Base-by-base conservation (phyloP, 1,140 invertebrate species). In the Drosophila ananassae region DNA sequence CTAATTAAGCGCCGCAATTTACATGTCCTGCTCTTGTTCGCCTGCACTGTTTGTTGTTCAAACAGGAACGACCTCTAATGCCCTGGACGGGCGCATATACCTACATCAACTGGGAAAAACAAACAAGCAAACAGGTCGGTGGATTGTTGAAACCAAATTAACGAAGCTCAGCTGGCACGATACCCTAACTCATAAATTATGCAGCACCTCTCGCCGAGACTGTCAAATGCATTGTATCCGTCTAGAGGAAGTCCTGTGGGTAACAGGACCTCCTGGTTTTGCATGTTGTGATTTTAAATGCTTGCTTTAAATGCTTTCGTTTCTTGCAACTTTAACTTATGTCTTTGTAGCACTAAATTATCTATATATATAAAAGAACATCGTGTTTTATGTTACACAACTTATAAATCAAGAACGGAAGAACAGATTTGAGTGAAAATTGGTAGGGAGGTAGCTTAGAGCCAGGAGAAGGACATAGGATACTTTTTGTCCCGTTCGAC, bases 201-300 rank as follows among this genome's bases (percentile, higher is more conserved):
- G 64, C 44, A 71, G 63, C 67, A 69, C 64, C 66, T 69, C 41
- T 68, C 67, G 53, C 25, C 53, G 44, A 32, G 10, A 71, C 41
- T 69, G 67, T 57, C 41, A 57, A 64, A 32, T 28, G n/a, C 3
- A 41, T 41, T 30, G 44, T 25, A 71, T 50, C 66, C 62, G 41
- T 64, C 17, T 51, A 50, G 39, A 12, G 62, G 51, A 41, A 22
- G 10, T 30, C 47, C 12, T 47, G 5, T 22, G 39, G 46, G 22
- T 25, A 39, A 7, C 8, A 22, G 44, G 6, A 50, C 32, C 17
- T 13, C 32, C 47, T 55, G 57, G 12, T 21, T 55, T 51, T 62
- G 67, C 71, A 73, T 57, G 62, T 62, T 73, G 71, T 73, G 71
- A 73, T 73, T 73, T 73, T 44, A 46, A 55, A 57, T 30, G 64